phyloP scores from a whole-genome alignment of 1,140 invertebrate genomes.

The Drosophila pallidifrons region DNA sequence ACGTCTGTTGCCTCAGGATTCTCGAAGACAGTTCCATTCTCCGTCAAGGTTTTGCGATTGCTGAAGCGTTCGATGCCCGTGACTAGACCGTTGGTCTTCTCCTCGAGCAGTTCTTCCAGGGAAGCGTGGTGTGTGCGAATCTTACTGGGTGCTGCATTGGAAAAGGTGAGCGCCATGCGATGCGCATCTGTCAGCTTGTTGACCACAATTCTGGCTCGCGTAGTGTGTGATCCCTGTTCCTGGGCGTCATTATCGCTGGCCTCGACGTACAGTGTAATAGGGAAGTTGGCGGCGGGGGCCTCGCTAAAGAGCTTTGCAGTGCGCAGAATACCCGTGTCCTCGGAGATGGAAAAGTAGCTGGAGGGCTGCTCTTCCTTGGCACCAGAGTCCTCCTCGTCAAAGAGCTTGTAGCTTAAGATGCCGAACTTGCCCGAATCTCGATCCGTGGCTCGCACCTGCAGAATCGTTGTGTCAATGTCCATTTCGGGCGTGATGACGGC shows the following conservation, averaged over 20 bases:
- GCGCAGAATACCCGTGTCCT: constrained; percentile 90
- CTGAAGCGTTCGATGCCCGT: constrained; percentile 92
- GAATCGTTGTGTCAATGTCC: constrained; percentile 90
- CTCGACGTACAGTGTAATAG: constrained; percentile 90
- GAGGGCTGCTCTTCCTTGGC: constrained; percentile 86
- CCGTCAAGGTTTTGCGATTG: constrained; percentile 88
- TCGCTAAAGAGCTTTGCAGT: constrained; percentile 90
- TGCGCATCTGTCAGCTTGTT: constrained; percentile 90
- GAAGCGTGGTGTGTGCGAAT: constrained; percentile 88
- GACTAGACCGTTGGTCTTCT: constrained; percentile 89
- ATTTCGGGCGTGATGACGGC: constrained; percentile 90
- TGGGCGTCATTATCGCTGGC: constrained; percentile 84
- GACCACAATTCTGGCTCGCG: constrained; percentile 84
- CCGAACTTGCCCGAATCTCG: constrained; percentile 93
- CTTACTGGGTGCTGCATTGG: constrained; percentile 90
- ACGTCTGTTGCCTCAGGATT: constrained; percentile 92
- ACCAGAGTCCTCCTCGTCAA: constrained; percentile 84
- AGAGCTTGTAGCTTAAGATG: constrained; percentile 89
- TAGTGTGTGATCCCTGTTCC: constrained; percentile 75
- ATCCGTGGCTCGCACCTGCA: constrained; percentile 92
- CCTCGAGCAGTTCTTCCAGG: constrained; percentile 90
- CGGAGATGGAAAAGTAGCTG: constrained; percentile 90
- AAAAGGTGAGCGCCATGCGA: constrained; percentile 91
- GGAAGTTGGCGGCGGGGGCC: constrained; percentile 87
- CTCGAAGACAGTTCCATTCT: constrained; percentile 90